Base-by-base conservation (phyloP, 2,888 invertebrate genomes). In the Zeuzera pyrina region DNA sequence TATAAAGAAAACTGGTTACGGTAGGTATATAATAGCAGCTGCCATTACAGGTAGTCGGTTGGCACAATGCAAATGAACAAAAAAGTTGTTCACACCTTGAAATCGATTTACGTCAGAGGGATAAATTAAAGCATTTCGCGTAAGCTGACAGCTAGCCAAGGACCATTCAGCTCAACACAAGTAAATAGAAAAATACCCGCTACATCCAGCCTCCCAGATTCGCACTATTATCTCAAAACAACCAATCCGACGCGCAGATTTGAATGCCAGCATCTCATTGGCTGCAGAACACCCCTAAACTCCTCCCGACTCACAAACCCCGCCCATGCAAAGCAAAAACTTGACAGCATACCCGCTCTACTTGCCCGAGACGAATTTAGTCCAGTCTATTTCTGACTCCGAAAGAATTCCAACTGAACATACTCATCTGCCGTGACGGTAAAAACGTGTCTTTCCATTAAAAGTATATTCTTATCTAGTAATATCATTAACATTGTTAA, bases 141-240 rank as follows among this genome's bases (percentile, higher is more conserved):
- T 58, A 57, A 66, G 58, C 60, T 55, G 63, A 57, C 56, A 49
- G 56, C n/a, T n/a, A n/a, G n/a, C 46, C 53, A 43, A 48, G 63
- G 60, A 51, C 65, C 67, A 76, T 72, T 74, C 72, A 61, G 53
- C n/a, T n/a, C 52, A 43, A 47, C 47, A 57, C 56, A 55, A 56
- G 65, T 71, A 76, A 74, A 74, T 71, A 76, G 71, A 70, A 71
- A 69, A 70, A 57, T 58, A 57, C 57, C 59, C 58, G 50, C 46
- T 38, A 53, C 59, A 66, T 61, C 68, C 81, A 81, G 81, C 79
- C 78, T 81, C 83, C 72, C 62, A 73, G 69, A 76, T 81, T 77
- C 73, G 79, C 78, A 74, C 67, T 70, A 72, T 76, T 73, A 78
- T 79, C 81, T 79, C 69, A 47, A 41, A 32, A 32, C 55, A 43